Percentiles rank a stretch among this genome's conserved stretches.
Conservation (phyloP, 2,888 invertebrate species). For the Acleris laterana region DNA sequence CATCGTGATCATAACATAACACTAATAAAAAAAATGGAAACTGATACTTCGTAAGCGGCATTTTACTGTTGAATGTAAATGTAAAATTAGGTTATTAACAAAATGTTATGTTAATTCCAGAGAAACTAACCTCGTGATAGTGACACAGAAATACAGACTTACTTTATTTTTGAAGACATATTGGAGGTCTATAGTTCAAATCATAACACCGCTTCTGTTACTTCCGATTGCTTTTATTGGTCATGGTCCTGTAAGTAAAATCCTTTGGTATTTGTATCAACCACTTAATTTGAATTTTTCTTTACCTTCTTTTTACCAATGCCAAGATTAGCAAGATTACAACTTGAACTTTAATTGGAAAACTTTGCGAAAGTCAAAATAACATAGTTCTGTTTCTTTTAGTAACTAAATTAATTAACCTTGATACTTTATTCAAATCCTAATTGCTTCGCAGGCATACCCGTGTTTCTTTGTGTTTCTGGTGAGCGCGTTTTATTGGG, state of each 20-base stretch:
- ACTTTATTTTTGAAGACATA: constrained; percentile 58
- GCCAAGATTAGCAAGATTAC: too few relatives aligned
- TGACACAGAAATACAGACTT: constrained; percentile 54
- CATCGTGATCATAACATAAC: constrained; percentile 12
- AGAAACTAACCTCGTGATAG: constrained; percentile 58
- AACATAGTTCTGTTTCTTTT: too few relatives aligned
- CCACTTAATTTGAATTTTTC: too few relatives aligned
- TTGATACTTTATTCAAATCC: neutral
- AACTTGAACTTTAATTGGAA: too few relatives aligned
- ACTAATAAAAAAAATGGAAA: constrained; percentile 45
- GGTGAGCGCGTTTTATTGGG: constrained; percentile 57
- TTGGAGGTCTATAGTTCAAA: constrained; percentile 56
- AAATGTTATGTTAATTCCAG: constrained; percentile 48
- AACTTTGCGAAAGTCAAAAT: too few relatives aligned
- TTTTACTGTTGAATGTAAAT: neutral
- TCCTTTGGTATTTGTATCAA: neutral
- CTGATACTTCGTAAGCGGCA: constrained; percentile 51
- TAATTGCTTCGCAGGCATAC: constrained; percentile 47
- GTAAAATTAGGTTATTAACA: neutral
- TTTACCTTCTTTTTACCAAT: too few relatives aligned
- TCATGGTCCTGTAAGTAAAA: constrained; percentile 56
- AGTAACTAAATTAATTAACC: too few relatives aligned
- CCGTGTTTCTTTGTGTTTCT: constrained; percentile 62
- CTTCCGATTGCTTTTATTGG: constrained; percentile 57
- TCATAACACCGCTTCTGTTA: constrained; percentile 58